phyloP scores from a whole-genome alignment of 2,113 vertebrate genomes.

The Alouatta palliata region DNA sequence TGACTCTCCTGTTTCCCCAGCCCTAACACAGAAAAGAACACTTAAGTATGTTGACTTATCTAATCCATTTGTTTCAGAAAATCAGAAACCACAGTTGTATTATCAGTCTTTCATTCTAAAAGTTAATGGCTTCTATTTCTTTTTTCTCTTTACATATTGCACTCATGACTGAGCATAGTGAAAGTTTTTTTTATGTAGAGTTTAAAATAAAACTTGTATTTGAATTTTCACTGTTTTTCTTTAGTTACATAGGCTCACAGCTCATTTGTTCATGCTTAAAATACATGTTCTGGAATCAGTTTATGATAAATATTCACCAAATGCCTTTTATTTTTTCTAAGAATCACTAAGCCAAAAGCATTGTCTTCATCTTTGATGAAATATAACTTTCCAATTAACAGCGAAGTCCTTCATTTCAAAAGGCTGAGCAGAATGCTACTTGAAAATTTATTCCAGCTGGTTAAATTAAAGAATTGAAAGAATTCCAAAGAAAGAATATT shows the following conservation, averaged over 20 bases:
- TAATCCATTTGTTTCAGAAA: neutral
- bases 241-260: slow-evolving; percentile 2
- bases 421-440: slow-evolving; percentile 73
- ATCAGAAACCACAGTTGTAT: neutral
- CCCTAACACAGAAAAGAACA: neutral
- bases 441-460: slow-evolving; percentile 79
- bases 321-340: neutral
- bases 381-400: slow-evolving; percentile 72
- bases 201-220: slow-evolving; percentile 11
- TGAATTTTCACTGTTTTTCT: neutral
- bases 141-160: neutral
- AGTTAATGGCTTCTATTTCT: neutral
- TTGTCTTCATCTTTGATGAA: slow-evolving; percentile 68
- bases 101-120: neutral
- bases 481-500: slow-evolving; percentile 70
- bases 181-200: neutral
- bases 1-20: neutral
- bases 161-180: neutral
- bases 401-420: slow-evolving; percentile 70
- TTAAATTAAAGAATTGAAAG: slow-evolving; percentile 69
- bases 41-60: neutral
- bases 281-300: neutral
- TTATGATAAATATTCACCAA: slow-evolving; percentile 18
- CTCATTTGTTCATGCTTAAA: neutral
- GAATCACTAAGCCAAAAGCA: slow-evolving; percentile 55